These are phyloP conservation scores for Caenorhabditis zanzibari DNA, from an alignment of 2,888 invertebrate species.

Conservation along the genomic window DNA sequence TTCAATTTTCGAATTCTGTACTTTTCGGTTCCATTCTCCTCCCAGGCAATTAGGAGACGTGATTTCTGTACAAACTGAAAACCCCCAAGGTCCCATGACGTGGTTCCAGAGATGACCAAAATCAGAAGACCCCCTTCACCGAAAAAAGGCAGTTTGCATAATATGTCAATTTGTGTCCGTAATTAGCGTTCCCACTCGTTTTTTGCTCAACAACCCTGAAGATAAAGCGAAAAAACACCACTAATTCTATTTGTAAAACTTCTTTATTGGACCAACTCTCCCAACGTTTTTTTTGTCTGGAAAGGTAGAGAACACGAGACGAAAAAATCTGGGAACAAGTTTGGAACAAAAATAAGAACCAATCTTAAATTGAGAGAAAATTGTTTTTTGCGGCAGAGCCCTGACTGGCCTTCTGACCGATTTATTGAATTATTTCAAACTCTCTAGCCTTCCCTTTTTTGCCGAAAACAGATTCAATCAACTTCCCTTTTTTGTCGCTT, in stretches of 20 bases:
- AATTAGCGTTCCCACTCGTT: conserved; percentile 54
- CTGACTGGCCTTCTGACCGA: conserved; percentile 32
- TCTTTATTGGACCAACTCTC: conserved; percentile 11
- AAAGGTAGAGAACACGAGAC: conserved; percentile 1
- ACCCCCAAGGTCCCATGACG: background rate
- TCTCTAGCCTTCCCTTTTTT: conserved; percentile 8
- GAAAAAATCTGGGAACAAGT: background rate
- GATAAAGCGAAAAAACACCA: conserved; percentile 20
- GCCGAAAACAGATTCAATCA: conserved; percentile 61
- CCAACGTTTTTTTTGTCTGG: conserved; percentile 6
- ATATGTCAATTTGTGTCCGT: conserved; percentile 56
- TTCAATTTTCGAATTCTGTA: no score
- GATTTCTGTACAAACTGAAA: background rate
- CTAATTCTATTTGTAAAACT: conserved; percentile 57
- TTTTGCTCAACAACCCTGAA: conserved; percentile 38
- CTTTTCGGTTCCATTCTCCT: background rate
- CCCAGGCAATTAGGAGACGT: background rate
- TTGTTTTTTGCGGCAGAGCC: conserved; percentile 36
- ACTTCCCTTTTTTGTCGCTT: conserved; percentile 36
- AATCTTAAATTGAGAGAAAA: conserved; percentile 57
- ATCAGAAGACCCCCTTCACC: background rate
- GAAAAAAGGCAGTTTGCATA: conserved; percentile 34
- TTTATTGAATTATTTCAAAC: conserved; percentile 64
- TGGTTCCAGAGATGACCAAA: conserved; percentile 31
- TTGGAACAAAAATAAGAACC: background rate